Base-by-base conservation (phyloP, 2,113 vertebrate genomes). In the Mystacornis crossleyi region DNA sequence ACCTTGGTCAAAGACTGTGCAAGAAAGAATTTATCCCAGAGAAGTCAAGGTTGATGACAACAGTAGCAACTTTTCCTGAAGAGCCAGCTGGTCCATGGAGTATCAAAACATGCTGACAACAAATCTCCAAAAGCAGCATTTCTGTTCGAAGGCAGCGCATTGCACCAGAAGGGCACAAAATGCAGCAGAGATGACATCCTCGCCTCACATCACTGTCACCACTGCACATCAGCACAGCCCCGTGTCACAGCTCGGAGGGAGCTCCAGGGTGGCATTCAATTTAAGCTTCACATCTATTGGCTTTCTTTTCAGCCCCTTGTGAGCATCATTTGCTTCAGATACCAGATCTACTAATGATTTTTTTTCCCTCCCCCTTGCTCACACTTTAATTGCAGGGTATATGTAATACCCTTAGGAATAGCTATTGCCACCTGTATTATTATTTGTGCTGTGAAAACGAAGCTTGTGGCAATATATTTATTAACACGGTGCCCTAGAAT, bases 381-480 rank as follows among this genome's bases (percentile, higher is more conserved):
- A 73, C 84, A 97, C 97, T 97, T 98, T 98, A 98, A 98, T 98
- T 98, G 95, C 93, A 87, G 98, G 97, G 96, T 98, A 93, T 97
- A 94, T 95, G 91, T 94, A 96, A 98, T 98, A 97, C 93, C 95
- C 97, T 98, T 96, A 98, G 96, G 97, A 97, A 97, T 95, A 81
- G 96, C 92, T 97, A 95, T 97, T 98, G 97, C 96, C 97, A 98
- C 97, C 96, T 97, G 97, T 98, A 97, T 97, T 98, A 97, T 98
- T 98, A 98, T 98, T 98, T 98, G 97, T 96, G 97, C 88, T 75
- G 94, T 94, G 97, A 98, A 97, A 97, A 97, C 77, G 79, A 97
- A 98, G 96, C 96, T 97, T 97, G 94, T 96, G 97, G 97, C 97
- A 98, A 95, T 98, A 97, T 97, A 97, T 98, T 98, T 98, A 97